These are phyloP conservation scores for Syngnathus floridae DNA, from an alignment of 2,113 vertebrate genomes.

Conservation along the genomic window DNA sequence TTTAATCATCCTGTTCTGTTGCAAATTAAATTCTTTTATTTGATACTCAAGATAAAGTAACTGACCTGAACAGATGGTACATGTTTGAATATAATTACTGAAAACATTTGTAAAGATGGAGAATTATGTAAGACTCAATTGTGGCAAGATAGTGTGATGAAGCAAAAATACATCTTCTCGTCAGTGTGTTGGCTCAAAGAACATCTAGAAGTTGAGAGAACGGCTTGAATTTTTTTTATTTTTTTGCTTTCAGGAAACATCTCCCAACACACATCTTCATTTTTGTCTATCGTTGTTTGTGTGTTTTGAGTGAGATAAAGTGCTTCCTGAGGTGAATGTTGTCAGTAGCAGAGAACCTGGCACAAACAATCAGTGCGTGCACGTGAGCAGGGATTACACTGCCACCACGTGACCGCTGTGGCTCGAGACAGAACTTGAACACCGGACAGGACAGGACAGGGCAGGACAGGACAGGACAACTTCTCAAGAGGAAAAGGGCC, in stretches of 20 bases:
- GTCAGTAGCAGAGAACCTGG: slow-evolving; percentile 14
- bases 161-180: too few species aligned
- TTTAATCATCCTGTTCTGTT: not conserved
- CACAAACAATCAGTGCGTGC: slow-evolving; percentile 45
- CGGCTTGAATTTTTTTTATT: too few species aligned
- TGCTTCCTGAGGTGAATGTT: slow-evolving; percentile 42
- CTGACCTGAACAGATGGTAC: too few species aligned
- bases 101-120: too few species aligned
- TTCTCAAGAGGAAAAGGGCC: not conserved
- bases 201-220: too few species aligned
- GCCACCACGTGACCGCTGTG: slow-evolving; percentile 63
- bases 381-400: slow-evolving; percentile 66
- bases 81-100: too few species aligned
- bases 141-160: too few species aligned
- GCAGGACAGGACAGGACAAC: too few species aligned
- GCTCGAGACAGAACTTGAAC: slow-evolving; percentile 53
- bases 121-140: too few species aligned
- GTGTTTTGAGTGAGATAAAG: slow-evolving; percentile 1
- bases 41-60: too few species aligned
- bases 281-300: slow-evolving; percentile 14
- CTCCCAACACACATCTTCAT: not conserved
- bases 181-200: too few species aligned
- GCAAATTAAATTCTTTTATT: not conserved
- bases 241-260: not conserved
- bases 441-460: slow-evolving; percentile 28